Evolutionary conservation across 2,797 vertebrate species (phyloP).

Genomic region (Parambassis ranga): DNA sequence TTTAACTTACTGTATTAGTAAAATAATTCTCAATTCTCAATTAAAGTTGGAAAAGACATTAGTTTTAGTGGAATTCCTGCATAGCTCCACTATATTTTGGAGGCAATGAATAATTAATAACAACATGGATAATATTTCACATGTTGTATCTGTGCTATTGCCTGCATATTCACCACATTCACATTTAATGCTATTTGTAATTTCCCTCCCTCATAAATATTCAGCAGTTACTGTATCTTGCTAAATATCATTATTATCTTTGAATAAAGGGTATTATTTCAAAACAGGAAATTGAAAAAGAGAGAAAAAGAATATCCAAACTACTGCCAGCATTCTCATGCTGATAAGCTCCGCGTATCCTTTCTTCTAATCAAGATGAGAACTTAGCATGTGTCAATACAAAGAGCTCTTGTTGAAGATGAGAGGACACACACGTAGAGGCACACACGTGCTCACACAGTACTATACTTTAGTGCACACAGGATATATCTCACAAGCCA

Average conservation of each 20-base stretch:
- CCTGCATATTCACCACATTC: conserved; percentile 1
- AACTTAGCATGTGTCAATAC: conserved; percentile 29
- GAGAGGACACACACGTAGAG: too few species aligned
- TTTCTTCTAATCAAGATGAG: conserved; percentile 30
- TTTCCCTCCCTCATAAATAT: conserved; percentile 42
- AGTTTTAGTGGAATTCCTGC: neutral
- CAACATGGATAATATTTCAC: neutral
- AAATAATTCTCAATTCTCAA: too few species aligned
- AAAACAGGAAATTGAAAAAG: conserved; percentile 48
- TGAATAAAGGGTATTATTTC: conserved; percentile 24
- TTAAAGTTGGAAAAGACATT: too few species aligned
- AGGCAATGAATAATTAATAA: conserved; percentile 27
- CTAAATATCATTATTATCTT: conserved; percentile 31
- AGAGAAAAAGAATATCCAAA: neutral
- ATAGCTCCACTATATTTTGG: neutral
- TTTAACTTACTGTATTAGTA: too few species aligned
- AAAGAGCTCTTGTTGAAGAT: conserved; percentile 40
- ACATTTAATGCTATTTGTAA: conserved; percentile 13
- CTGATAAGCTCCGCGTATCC: conserved; percentile 26
- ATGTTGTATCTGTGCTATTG: conserved; percentile 8
- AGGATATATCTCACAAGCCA: neutral
- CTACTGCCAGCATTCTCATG: conserved; percentile 11
- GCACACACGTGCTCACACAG: too few species aligned
- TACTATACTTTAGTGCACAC: neutral
- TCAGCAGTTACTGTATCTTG: conserved; percentile 13